These are phyloP conservation scores for Geotrupes spiniger DNA, from an alignment of 2,888 invertebrate species.

Conservation along the genomic window DNA sequence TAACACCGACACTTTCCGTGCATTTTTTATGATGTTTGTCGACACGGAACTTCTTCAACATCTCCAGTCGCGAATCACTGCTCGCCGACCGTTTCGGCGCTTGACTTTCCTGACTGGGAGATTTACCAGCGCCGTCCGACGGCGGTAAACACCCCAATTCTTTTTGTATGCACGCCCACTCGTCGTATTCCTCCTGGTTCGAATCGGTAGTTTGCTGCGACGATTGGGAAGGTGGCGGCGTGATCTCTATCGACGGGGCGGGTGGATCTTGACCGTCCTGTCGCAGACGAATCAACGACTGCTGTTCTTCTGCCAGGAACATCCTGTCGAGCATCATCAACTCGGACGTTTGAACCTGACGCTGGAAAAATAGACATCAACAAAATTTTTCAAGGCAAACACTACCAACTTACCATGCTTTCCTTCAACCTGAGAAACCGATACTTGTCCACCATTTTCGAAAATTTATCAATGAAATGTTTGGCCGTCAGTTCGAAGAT, in stretches of 20 bases:
- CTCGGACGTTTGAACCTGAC: constrained; percentile 71
- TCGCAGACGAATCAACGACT: constrained; percentile 59
- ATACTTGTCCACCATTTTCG: constrained; percentile 70
- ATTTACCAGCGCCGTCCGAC: constrained; percentile 10
- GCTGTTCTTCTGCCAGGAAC: constrained; percentile 70
- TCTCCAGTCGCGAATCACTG: constrained; percentile 43
- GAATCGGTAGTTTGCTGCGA: constrained; percentile 18
- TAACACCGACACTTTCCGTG: too few relatives aligned
- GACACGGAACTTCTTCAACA: constrained; percentile 48
- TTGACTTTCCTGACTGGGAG: constrained; percentile 5
- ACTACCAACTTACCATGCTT: constrained; percentile 63
- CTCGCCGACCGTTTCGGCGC: constrained; percentile 42
- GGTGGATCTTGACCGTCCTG: constrained; percentile 49
- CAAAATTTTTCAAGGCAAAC: neutral
- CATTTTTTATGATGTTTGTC: constrained; percentile 45
- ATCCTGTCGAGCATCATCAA: constrained; percentile 73
- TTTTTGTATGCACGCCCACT: constrained; percentile 67
- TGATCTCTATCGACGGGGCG: constrained; percentile 20
- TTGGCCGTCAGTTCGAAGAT: constrained; percentile 67
- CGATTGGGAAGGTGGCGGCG: constrained; percentile 15
- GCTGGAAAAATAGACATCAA: constrained; percentile 50
- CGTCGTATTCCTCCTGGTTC: constrained; percentile 55
- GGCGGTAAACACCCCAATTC: constrained; percentile 57
- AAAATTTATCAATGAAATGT: constrained; percentile 68
- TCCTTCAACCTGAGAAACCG: constrained; percentile 70